Base-by-base conservation (phyloP, 2,888 invertebrate genomes). In the Drosophila falleni region DNA sequence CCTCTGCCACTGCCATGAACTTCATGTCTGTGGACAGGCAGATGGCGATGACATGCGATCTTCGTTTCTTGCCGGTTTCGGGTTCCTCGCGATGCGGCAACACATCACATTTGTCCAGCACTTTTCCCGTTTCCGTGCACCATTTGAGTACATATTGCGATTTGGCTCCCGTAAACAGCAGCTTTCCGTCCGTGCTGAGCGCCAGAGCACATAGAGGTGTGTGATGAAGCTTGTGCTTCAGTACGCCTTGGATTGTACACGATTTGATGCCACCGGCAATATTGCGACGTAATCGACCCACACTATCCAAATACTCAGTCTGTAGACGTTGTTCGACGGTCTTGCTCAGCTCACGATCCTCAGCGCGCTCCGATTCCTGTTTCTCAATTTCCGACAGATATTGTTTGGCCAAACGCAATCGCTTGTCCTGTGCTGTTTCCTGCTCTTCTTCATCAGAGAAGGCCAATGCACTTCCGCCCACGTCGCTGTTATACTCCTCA, bases 351-450 rank as follows among this genome's bases (percentile, higher is more conserved):
- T 94, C 94, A 62, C 95, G 95, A 16, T 95, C 93, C 80, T 95
- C 96, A 0, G 94, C 94, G 80, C 96, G 94, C 75, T 95, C 95
- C 23, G 94, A 94, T 91, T 97, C 97, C 93, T 97, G 96, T 89
- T 94, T 95, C 92, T 97, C 96, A 47, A 98, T 96, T 93, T 98
- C 97, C 87, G 96, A 94, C 37, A 99, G 93, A 92, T 98, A 98
- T 90, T 97, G 95, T 91, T 98, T 98, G 0, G 98, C 98, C 71
- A 98, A 93, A 47, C 98, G 94, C 53, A 98, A 91, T 79, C 97
- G 96, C 91, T 98, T 98, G 89, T 98, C 97, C 91, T 98, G 98
- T 0, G 96, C 95, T 1, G 97, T 98, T 92, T 98, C 97, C 64
- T 93, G 93, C 63, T 92, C 93, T 59, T 91, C 92, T 15, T 91